Evolutionary conservation across 2,888 invertebrate species (phyloP), one percentile per base, ranked within the genome.

Genomic region (Enchytraeus crypticus): DNA sequence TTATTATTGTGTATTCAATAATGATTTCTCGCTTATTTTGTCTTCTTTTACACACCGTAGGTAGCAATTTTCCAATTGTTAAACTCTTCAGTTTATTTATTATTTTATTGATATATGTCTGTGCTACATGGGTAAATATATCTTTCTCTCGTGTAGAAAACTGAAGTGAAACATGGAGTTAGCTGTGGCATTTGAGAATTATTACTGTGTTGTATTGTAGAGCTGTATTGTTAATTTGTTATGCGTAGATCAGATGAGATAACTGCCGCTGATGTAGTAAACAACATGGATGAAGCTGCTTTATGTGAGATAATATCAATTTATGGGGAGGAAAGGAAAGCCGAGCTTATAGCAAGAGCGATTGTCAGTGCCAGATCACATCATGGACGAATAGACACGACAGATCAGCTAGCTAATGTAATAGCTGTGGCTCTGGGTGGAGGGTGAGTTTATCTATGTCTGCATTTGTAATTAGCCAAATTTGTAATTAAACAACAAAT

Each of bases 221-320:
- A 43, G 43, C n/a, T 43, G 11, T 11, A 14, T 11, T 14, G n/a
- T 43, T 43, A 43, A 14, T 43, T 43, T 43, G 43, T 14, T 43
- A n/a, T 43, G 11, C 43, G 11, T 14, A 43, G 4, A 23, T 32
- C 30, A 29, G 82, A 86, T 62, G 84, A 85, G 71, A 86, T 89
- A 5, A 90, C 90, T 34, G 96, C 91, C 2, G 87, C 89, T 46
- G 90, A 95, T 79, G 87, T 96, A 2, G 81, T 96, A 55, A 88
- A 89, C 11, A 84, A 84, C 57, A 85, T 88, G 0, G 85, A 86
- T 66, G 92, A 92, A 78, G 81, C 82, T 51, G 88, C 90, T 76
- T 82, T 96, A 8, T 85, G 84, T 54, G 85, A 85, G 74, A 90
- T 96, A 69, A 84, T 96, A n/a, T 90, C 88, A 80, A 81, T 86